Evolutionary conservation across 2,888 invertebrate genomes (phyloP).

Genomic region (Volucella bombylans): DNA sequence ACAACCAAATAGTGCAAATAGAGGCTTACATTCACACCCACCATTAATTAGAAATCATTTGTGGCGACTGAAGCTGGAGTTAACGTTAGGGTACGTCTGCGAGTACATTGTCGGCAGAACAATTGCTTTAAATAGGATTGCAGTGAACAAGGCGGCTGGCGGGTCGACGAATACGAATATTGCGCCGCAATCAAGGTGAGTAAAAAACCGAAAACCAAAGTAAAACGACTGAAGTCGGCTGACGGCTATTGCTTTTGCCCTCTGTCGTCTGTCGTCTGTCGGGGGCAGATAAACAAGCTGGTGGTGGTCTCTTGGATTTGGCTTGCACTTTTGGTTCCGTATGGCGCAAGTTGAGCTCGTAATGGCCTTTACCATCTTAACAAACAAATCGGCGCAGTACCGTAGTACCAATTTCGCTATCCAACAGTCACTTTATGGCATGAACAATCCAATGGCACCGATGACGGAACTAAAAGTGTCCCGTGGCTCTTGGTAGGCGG

Average conservation of each 20-base stretch:
- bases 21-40: conserved; percentile 65
- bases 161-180: not conserved
- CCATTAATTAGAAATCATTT: conserved; percentile 70
- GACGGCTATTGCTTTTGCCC: too few species aligned
- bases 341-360: conserved; percentile 36
- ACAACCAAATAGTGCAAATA: conserved; percentile 52
- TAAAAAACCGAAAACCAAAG: conserved; percentile 24
- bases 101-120: conserved; percentile 27
- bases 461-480: conserved; percentile 68
- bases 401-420: conserved; percentile 19
- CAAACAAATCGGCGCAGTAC: conserved; percentile 1
- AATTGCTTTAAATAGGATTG: conserved; percentile 46
- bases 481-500: conserved; percentile 62
- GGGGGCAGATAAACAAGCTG: conserved; percentile 47
- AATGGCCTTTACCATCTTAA: conserved; percentile 7
- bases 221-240: too few species aligned
- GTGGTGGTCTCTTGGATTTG: conserved; percentile 53
- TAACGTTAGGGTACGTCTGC: too few species aligned
- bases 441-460: conserved; percentile 55
- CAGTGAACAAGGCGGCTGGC: not conserved
- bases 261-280: not conserved
- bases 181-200: conserved; percentile 43
- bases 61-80: conserved; percentile 34
- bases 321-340: conserved; percentile 51
- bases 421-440: not conserved